Percentiles rank a stretch among this genome's conserved stretches.
These are phyloP conservation scores for Nomada goodeniana DNA, from an alignment of 2,888 invertebrate species.

Conservation along the genomic window DNA sequence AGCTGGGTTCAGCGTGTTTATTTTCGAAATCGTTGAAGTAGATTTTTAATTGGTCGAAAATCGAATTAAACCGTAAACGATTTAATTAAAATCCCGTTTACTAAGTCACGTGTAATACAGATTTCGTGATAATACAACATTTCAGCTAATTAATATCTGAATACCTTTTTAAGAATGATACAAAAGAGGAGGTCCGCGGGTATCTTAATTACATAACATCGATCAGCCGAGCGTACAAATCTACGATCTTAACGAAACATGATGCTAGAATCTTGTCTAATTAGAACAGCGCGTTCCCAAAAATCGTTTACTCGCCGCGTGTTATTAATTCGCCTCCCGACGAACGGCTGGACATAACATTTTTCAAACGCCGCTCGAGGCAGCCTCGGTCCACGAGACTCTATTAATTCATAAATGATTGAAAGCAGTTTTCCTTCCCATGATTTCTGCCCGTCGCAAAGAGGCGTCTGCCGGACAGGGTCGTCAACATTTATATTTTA, in stretches of 20 bases:
- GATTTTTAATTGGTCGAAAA: background rate
- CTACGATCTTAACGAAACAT: background rate
- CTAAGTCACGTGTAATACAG: background rate
- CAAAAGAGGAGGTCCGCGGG: conserved; percentile 19
- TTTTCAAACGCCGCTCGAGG: background rate
- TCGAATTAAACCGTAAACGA: background rate
- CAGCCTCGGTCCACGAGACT: background rate
- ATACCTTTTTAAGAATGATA: conserved; percentile 1
- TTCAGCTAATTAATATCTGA: conserved; percentile 20
- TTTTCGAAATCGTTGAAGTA: no score
- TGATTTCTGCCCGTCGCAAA: conserved; percentile 25
- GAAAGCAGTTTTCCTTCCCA: conserved; percentile 12
- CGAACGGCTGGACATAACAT: no score
- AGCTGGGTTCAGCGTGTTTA: no score
- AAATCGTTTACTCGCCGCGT: no score
- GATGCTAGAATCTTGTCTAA: conserved; percentile 2
- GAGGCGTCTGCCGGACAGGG: background rate
- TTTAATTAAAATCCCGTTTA: background rate
- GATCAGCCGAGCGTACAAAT: background rate
- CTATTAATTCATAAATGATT: conserved; percentile 18
- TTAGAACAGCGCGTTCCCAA: background rate
- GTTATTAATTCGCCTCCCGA: no score
- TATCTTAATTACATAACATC: conserved; percentile 22
- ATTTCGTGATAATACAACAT: background rate
- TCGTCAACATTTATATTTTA: conserved; percentile 29